phyloP scores from a whole-genome alignment of 2,113 vertebrate species.

The Spermophilus dauricus region DNA sequence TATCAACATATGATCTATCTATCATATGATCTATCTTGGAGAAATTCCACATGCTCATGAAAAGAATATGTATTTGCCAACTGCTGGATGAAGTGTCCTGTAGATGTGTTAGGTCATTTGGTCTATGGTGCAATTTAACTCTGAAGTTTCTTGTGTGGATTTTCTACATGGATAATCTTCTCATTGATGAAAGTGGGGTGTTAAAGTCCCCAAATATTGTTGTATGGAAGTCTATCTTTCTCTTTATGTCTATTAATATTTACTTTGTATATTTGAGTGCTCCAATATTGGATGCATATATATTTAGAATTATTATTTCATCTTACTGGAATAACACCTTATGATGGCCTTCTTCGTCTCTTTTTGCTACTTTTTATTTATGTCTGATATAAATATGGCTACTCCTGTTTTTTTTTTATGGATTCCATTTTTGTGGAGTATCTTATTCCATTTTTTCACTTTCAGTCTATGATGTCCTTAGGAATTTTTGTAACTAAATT shows the following conservation, averaged over 20 bases:
- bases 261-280: not conserved
- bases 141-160: not conserved
- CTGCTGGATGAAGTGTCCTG: not conserved
- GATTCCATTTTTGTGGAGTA: not conserved
- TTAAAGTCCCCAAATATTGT: not conserved
- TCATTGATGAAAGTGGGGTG: not conserved
- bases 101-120: not conserved
- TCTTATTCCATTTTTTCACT: not conserved
- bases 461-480: not conserved
- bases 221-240: not conserved
- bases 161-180: not conserved
- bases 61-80: not conserved
- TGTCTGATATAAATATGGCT: not conserved
- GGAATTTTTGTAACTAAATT: not conserved
- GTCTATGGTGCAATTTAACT: not conserved
- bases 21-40: not conserved
- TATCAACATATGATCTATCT: not conserved
- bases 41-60: not conserved
- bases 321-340: not conserved
- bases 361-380: not conserved
- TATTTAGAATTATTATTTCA: not conserved
- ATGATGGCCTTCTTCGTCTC: not conserved
- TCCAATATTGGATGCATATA: not conserved
- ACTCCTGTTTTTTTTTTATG: not conserved
- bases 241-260: not conserved